Conservation (phyloP, 1,140 invertebrate species). For the Glomeris maerens region DNA sequence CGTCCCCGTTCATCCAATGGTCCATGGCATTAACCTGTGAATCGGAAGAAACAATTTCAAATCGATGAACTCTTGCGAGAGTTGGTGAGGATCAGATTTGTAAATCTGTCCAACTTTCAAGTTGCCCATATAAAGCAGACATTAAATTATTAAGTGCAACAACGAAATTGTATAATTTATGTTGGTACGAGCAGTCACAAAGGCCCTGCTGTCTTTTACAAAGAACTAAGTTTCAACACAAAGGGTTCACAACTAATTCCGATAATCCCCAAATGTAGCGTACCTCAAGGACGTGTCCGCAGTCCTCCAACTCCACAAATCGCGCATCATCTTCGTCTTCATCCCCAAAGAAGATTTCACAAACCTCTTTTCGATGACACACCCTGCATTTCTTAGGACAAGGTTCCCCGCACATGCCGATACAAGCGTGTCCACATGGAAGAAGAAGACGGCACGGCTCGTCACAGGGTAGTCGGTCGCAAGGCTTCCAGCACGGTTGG, state of each 20-base stretch:
- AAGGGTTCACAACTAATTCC: no score
- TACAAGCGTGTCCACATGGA: constrained; percentile 42
- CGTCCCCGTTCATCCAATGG: constrained; percentile 31
- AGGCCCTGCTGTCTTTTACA: no score
- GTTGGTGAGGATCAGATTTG: no score
- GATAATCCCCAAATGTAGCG: no score
- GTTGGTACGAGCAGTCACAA: no score
- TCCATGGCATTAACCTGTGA: constrained; percentile 21
- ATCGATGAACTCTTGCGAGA: no score
- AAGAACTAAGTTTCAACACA: no score
- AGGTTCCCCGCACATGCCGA: constrained; percentile 53
- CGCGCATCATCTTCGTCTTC: constrained; percentile 30
- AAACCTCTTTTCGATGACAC: constrained; percentile 36
- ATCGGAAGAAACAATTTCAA: no score
- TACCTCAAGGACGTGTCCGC: constrained; percentile 45
- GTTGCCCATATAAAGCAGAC: no score
- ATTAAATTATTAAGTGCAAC: no score
- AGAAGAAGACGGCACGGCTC: constrained; percentile 35
- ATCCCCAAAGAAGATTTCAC: constrained; percentile 37
- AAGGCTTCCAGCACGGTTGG: constrained; percentile 38
- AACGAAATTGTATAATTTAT: no score
- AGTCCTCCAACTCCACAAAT: constrained; percentile 47
- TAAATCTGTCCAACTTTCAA: no score
- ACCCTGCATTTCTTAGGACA: constrained; percentile 31
- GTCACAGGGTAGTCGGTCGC: constrained; percentile 36